Evolutionary conservation across 2,797 vertebrate species (phyloP), one percentile per base, ranked within the genome.

Genomic region (Thunnus albacares): DNA sequence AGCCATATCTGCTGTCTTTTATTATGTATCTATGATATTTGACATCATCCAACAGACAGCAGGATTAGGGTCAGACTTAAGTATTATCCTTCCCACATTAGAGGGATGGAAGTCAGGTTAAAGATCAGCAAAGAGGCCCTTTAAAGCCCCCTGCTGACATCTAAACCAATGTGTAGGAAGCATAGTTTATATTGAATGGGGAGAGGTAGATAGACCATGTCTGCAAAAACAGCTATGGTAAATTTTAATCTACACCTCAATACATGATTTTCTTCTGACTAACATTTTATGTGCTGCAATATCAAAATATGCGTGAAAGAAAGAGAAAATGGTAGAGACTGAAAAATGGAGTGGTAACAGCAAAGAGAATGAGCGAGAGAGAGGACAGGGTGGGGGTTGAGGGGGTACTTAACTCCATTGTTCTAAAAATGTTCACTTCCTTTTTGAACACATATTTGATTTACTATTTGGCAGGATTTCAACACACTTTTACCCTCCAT

Each of bases 391-490:
- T 77, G 41, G 57, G 87, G 89, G 87, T 90, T 89, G 90, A 90
- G 92, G 82, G 86, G 77, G 84, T 90, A 90, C 93, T 93, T 93
- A 91, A 93, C 92, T 91, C 86, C 77, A 84, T 92, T 93, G 87
- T 93, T 92, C 91, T 90, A 92, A 93, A 94, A 93, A 94, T 91
- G 91, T 88, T 92, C 93, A 93, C 84, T 92, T 93, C 91, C 93
- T 87, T 88, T 94, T 89, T 83, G 80, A 91, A 92, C 90, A 93
- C 91, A 92, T 93, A 94, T 95, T 94, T 95, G 92, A 95, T 95
- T 94, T 93, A 90, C 89, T 92, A 93, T 94, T 94, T 94, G 93
- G 93, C 92, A 92, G 89, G 71, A 92, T 93, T 94, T 95, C 93
- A 93, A 89, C 72, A 83, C 90, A 92, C 92, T 92, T 92, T 92